Percentiles rank a stretch among this genome's conserved stretches.
These are phyloP conservation scores for Arrhopalites spinosus DNA, from an alignment of 2,888 invertebrate species.

Conservation along the genomic window DNA sequence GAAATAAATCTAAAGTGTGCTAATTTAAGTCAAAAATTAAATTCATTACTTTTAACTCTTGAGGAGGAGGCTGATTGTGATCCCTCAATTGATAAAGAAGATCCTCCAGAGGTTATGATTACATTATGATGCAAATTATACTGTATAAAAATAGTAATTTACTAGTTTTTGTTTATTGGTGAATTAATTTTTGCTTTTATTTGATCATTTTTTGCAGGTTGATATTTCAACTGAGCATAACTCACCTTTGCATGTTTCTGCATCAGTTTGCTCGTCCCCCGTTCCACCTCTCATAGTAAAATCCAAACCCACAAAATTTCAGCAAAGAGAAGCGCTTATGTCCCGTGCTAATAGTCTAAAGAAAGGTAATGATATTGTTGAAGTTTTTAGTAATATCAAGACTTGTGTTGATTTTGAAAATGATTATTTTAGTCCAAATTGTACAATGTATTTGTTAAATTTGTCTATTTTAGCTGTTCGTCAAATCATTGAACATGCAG, in stretches of 20 bases:
- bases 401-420: too few species aligned
- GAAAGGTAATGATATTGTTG: slow-evolving; percentile 60
- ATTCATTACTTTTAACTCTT: slow-evolving; percentile 72
- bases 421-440: too few species aligned
- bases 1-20: slow-evolving; percentile 70
- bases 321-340: slow-evolving; percentile 63
- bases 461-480: slow-evolving; percentile 71
- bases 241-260: background rate
- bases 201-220: background rate
- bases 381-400: too few species aligned
- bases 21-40: slow-evolving; percentile 75
- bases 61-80: slow-evolving; percentile 67
- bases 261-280: background rate
- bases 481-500: slow-evolving; percentile 79
- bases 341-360: slow-evolving; percentile 80
- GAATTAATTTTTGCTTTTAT: background rate
- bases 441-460: too few species aligned
- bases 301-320: slow-evolving; percentile 56
- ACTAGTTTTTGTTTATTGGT: too few species aligned
- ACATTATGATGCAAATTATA: slow-evolving; percentile 1
- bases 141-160: too few species aligned
- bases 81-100: slow-evolving; percentile 28
- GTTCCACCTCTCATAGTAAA: slow-evolving; percentile 16
- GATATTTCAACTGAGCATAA: background rate
- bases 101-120: slow-evolving; percentile 20